A percentile compares a stretch with the other conserved stretches of the same genome.
phyloP scores from a whole-genome alignment of 2,113 vertebrate species.

The Colistium nudipinnis region DNA sequence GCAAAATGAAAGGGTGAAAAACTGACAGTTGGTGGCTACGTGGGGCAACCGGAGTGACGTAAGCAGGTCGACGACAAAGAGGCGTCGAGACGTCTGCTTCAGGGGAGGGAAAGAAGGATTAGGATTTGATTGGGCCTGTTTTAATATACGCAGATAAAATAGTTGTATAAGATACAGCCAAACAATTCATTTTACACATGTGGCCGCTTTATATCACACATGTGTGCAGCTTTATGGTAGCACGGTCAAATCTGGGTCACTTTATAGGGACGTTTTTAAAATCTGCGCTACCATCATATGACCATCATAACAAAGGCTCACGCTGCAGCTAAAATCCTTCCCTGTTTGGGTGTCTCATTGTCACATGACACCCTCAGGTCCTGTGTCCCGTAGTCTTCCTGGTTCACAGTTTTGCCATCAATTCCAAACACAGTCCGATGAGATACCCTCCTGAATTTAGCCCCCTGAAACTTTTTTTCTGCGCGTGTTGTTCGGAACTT shows the following conservation, averaged over 20 bases:
- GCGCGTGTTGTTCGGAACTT: conserved; percentile 30
- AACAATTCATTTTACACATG: too few relatives aligned
- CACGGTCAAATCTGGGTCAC: too few relatives aligned
- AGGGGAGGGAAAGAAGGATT: neutral
- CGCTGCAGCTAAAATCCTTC: conserved; percentile 54
- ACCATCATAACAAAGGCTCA: conserved; percentile 51
- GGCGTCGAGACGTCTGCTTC: neutral
- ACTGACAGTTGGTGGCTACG: conserved; percentile 48
- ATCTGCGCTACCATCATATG: conserved; percentile 48
- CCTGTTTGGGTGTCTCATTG: conserved; percentile 30
- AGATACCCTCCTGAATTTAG: conserved; percentile 20
- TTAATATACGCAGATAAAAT: neutral
- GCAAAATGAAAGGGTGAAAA: conserved; percentile 21
- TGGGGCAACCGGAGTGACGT: conserved; percentile 12
- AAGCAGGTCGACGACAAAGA: neutral
- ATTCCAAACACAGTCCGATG: conserved; percentile 38
- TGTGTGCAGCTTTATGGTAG: conserved; percentile 53
- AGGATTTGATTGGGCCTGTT: conserved; percentile 1
- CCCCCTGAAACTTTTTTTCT: conserved; percentile 2
- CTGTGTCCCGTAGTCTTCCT: conserved; percentile 68
- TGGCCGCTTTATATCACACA: conserved; percentile 37
- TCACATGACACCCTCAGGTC: conserved; percentile 51
- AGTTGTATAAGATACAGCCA: neutral
- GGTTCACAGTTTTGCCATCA: conserved; percentile 39
- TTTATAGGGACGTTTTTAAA: conserved; percentile 40